These are phyloP conservation scores for Mastomys coucha DNA, from an alignment of 2,113 vertebrate genomes.

Conservation along the genomic window DNA sequence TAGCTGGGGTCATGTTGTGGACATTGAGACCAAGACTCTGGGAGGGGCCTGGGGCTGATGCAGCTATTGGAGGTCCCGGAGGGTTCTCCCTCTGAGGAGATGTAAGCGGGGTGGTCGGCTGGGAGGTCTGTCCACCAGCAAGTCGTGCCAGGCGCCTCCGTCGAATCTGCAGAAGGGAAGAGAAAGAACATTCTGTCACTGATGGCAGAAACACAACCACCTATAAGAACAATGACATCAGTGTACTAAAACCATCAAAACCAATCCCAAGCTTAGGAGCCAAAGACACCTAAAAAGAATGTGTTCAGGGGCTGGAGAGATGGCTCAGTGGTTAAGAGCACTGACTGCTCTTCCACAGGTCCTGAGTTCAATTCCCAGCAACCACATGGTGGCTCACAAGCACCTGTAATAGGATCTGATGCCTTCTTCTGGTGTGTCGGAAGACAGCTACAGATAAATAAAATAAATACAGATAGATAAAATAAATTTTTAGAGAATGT, in stretches of 20 bases:
- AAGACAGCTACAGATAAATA: too few relatives aligned
- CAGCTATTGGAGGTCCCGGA: constrained; percentile 92
- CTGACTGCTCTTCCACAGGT: too few relatives aligned
- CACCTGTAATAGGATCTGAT: too few relatives aligned
- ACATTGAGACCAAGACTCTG: constrained; percentile 94
- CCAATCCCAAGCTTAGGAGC: not conserved
- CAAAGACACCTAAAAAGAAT: not conserved
- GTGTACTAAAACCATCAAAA: not conserved
- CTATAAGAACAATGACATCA: rapidly evolving
- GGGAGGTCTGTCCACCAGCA: constrained; percentile 95
- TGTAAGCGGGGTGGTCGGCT: constrained; percentile 95
- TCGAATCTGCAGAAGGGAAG: constrained; percentile 90
- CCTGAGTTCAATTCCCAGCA: too few relatives aligned
- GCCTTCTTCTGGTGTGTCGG: too few relatives aligned
- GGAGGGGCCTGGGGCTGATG: constrained; percentile 91
- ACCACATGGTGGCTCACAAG: too few relatives aligned
- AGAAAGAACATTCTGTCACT: not conserved
- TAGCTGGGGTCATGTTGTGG: constrained; percentile 96
- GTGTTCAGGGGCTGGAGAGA: too few relatives aligned
- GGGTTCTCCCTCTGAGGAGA: constrained; percentile 98
- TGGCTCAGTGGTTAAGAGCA: too few relatives aligned
- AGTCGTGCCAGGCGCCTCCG: constrained; percentile 96
- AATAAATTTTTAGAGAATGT: not conserved
- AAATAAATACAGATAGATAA: too few relatives aligned
- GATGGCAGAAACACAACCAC: not conserved